A percentile compares a stretch with the other conserved stretches of the same genome.
phyloP scores from a whole-genome alignment of 2,888 invertebrate species.

The Andrena chrysosceles region DNA sequence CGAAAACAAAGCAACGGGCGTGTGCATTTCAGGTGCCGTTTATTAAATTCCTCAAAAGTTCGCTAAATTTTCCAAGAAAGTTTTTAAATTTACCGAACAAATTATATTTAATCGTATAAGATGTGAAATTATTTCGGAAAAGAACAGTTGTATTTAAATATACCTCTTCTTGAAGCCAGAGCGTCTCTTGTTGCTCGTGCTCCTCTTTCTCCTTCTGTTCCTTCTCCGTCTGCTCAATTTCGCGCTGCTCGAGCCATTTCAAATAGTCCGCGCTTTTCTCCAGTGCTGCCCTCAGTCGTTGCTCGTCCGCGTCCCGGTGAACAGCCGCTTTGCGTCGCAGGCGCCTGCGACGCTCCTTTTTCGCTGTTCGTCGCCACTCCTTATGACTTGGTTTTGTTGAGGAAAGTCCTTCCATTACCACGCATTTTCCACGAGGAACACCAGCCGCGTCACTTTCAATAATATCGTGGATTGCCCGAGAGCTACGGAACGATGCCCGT shows the following conservation, averaged over 20 bases:
- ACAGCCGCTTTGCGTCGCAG: slow-evolving; percentile 88
- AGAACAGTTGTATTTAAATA: slow-evolving; percentile 9
- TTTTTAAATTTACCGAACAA: neutral
- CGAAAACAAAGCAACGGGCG: slow-evolving; percentile 30
- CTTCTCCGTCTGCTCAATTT: slow-evolving; percentile 86
- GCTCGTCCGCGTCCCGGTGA: slow-evolving; percentile 86
- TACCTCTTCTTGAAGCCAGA: slow-evolving; percentile 90
- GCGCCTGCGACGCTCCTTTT: slow-evolving; percentile 90
- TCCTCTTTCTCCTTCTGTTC: slow-evolving; percentile 86
- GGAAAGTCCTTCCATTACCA: slow-evolving; percentile 53
- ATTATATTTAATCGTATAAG: neutral
- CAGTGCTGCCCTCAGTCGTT: slow-evolving; percentile 86
- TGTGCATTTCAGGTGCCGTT: neutral
- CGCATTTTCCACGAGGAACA: slow-evolving; percentile 39
- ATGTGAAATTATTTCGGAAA: neutral
- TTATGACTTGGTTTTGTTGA: slow-evolving; percentile 54
- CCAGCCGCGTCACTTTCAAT: neutral
- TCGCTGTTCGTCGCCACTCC: slow-evolving; percentile 91
- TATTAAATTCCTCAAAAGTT: too few species aligned
- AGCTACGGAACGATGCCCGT: neutral
- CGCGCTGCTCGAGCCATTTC: slow-evolving; percentile 85
- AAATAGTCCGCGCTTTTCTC: slow-evolving; percentile 84
- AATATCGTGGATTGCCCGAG: neutral
- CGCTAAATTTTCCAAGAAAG: neutral
- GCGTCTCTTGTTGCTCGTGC: slow-evolving; percentile 87